Percentiles rank a stretch among this genome's conserved stretches.
Evolutionary conservation across 1,140 invertebrate genomes (phyloP).

Genomic region (Spodoptera frugiperda): DNA sequence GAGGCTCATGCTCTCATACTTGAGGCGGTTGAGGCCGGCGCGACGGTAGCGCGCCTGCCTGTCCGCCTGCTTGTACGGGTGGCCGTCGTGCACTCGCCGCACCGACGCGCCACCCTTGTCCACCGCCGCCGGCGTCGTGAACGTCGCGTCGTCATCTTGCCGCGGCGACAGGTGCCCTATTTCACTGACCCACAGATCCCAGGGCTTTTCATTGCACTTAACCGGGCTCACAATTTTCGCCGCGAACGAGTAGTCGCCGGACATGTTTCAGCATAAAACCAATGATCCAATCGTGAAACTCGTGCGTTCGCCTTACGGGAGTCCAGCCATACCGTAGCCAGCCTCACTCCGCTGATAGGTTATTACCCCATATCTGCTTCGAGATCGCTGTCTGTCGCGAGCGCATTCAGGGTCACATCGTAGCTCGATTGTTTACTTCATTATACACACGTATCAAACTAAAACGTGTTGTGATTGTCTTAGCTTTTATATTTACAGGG

Average conservation of each 20-base stretch:
- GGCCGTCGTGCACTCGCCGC: constrained; percentile 64
- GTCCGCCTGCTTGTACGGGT: constrained; percentile 68
- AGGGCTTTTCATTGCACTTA: constrained; percentile 85
- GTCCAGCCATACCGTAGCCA: constrained; percentile 72
- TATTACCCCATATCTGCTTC: constrained; percentile 84
- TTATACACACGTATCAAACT: constrained; percentile 68
- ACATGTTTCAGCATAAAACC: constrained; percentile 73
- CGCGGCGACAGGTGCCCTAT: constrained; percentile 80
- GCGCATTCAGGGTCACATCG: constrained; percentile 70
- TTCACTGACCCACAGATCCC: constrained; percentile 84
- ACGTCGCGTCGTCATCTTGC: constrained; percentile 72
- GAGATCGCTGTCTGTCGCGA: constrained; percentile 61
- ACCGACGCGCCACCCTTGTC: constrained; percentile 66
- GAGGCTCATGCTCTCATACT: constrained; percentile 84
- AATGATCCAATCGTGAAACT: constrained; percentile 63
- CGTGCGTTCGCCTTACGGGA: constrained; percentile 69
- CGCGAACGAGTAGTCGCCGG: constrained; percentile 77
- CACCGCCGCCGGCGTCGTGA: constrained; percentile 66
- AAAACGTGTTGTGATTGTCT: constrained; percentile 83
- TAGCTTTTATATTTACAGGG: constrained; percentile 86
- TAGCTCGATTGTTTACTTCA: constrained; percentile 69
- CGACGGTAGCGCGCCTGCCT: constrained; percentile 64
- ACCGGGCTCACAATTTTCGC: constrained; percentile 78
- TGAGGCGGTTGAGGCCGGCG: constrained; percentile 78
- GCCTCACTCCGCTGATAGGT: constrained; percentile 79